Base-by-base conservation (phyloP, 1,140 invertebrate genomes). In the Eulimnadia texana region DNA sequence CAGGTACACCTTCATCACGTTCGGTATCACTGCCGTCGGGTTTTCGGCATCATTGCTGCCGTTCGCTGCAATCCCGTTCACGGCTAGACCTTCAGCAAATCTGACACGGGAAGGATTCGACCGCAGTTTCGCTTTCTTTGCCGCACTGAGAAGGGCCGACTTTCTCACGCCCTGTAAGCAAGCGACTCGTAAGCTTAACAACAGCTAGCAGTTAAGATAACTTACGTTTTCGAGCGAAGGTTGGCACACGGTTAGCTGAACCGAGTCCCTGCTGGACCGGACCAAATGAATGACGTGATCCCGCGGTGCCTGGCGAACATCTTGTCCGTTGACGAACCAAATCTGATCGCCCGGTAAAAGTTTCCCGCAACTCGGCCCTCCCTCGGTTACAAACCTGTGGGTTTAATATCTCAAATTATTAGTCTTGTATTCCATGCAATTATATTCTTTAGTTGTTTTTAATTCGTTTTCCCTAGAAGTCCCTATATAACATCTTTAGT, bases 231-330 rank as follows among this genome's bases (percentile, higher is more conserved):
- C 82, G 61, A 82, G 77, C 2, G 84, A 80, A 1, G 89, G 89
- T 70, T 93, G 89, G 70, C 88, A 89, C 1, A 92, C 90, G 9
- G 83, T 78, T 20, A 93, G 73, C 50, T 77, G 79, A 0, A 93
- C 88, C 19, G 80, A 79, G 3, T 85, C 78, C 42, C 83, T 76
- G 70, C 88, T 90, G 0, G 86, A 84, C 22, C 89, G 79, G 20
- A 95, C 88, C 68, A 92, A 74, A 51, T 90, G 82, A 56, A 95
- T 93, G 25, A 94, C 91, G 73, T 89, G 85, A 72, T 93, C 89
- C 3, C 91, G 73, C 0, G 88, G 86, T 2, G 88, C 85, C 22
- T 80, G 76, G 67, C 84, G 82, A 0, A 94, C 90, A 72, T 94
- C 89, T 75, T 92, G 87, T 0, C 87, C 89, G 70, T 94, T 93